Base-by-base conservation (phyloP, 2,797 vertebrate genomes). In the Sebastes baramenuke region DNA sequence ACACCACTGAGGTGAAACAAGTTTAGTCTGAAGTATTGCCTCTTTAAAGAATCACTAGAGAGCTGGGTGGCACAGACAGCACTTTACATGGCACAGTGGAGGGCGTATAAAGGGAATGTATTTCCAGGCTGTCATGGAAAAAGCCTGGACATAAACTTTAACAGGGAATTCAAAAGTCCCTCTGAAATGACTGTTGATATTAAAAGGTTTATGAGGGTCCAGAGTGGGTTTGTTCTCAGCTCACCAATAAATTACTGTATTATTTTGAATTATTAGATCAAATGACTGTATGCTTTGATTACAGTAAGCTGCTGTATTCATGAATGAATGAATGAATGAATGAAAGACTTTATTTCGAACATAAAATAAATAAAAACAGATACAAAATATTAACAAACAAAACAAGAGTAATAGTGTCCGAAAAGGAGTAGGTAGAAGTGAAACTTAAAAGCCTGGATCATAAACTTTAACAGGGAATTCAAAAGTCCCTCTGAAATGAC, bases 21-120 rank as follows among this genome's bases (percentile, higher is more conserved):
- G 65, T 89, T 89, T 73, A 72, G 75, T 83, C 82, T 29, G 49
- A 49, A 34, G 29, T 20, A 0, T 34, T 52, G 20, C 12, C 25
- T 36, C 76, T 78, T 24, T 24, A 81, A 67, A 38, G 5, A 13
- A 71, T 54, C 62, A 65, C 56, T 9, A 27, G 18, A 55, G 20
- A 72, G 58, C 66, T 18, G 30, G 58, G 66, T 27, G 65, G 60
- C 0, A 8, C 30, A n/a, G 42, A 62, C 11, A 59, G 66, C 13
- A 65, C 4, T 46, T 42, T 58, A 12, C 42, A 27, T 74, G 62
- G 73, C 42, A 65, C 55, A 3, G 46, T 32, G 13, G 6, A 20
- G 8, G 25, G 22, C 4, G 12, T 67, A 36, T 36, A 24, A 49
- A 80, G 27, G 24, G 24, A 81, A 84, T 84, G 30, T 65, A 58